Percentiles rank a stretch among this genome's conserved stretches.
phyloP scores from a whole-genome alignment of 2,888 invertebrate species.

The Scotopteryx bipunctaria region DNA sequence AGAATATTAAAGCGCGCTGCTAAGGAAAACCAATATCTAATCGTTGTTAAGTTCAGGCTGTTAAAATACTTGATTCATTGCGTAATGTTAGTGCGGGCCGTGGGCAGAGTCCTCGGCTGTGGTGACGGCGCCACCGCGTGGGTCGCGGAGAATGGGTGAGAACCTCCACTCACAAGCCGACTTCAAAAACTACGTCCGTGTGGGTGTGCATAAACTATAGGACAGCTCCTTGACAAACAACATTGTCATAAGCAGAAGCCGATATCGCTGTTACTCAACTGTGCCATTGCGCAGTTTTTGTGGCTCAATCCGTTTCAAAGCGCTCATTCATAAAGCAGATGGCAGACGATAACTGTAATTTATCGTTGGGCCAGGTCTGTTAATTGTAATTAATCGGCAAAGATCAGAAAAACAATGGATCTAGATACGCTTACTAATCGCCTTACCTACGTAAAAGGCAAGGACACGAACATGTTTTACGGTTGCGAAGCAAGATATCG shows the following conservation, averaged over 20 bases:
- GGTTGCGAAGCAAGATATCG: conserved; percentile 6
- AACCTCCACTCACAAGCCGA: conserved; percentile 47
- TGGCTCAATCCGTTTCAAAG: conserved; percentile 46
- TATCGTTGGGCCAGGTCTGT: conserved; percentile 24
- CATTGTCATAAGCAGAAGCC: conserved; percentile 50
- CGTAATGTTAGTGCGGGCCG: conserved; percentile 44
- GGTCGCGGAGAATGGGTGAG: conserved; percentile 52
- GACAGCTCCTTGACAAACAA: conserved; percentile 62
- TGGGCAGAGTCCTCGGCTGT: conserved; percentile 65
- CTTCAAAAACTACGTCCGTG: conserved; percentile 54
- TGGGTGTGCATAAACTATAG: conserved; percentile 60
- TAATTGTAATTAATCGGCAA: conserved; percentile 26
- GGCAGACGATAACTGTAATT: conserved; percentile 23
- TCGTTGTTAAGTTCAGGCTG: conserved; percentile 23
- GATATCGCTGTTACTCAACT: conserved; percentile 53
- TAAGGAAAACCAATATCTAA: conserved; percentile 6
- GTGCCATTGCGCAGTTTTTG: conserved; percentile 46
- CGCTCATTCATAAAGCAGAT: conserved; percentile 45
- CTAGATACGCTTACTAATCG: conserved; percentile 21
- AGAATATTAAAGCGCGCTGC: neutral
- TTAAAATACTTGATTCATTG: conserved; percentile 40
- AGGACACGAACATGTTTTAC: conserved; percentile 21
- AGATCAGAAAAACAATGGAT: conserved; percentile 29
- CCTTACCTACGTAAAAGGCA: conserved; percentile 15
- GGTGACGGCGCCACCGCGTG: conserved; percentile 54